Base-by-base conservation (phyloP, 2,113 vertebrate species). In the Hippolais icterina region DNA sequence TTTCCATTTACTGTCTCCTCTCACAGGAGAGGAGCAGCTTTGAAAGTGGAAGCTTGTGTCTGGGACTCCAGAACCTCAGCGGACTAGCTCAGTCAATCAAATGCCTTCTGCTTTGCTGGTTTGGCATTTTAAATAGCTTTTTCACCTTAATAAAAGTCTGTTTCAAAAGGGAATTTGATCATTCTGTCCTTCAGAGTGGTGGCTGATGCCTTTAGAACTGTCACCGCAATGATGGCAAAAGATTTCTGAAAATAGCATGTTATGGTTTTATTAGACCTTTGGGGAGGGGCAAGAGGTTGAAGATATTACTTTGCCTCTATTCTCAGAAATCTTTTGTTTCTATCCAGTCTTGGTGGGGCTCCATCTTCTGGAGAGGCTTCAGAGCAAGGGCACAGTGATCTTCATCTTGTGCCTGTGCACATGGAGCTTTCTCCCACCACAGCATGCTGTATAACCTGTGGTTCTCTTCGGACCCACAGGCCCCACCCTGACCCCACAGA, bases 21-120 rank as follows among this genome's bases (percentile, higher is more conserved):
- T 87, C 70, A 63, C 25, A 70, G 54, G 59, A 90, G 14, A 54
- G 46, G 57, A 87, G 12, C 47, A 77, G 82, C 87, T 91, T 85
- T 87, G 49, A 85, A 89, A 89, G 70, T 57, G 76, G 39, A 89
- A 74, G 52, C 39, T 65, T 83, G 42, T 85, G 49, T 53, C 77
- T 86, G 53, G 42, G 46, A 66, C 71, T 92, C 60, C 44, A 75
- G 77, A 87, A 79, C n/a, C 57, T 84, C 61, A 61, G 59, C 68
- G 69, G 41, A 66, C 61, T 56, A 47, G 25, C 87, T 89, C 65
- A 69, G 60, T 79, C 81, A 91, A 1, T 84, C 65, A 78, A 75
- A 64, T 54, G 28, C 31, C 56, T 89, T 79, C 41, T 75, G 31
- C 44, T 72, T 69, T 65, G 28, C 69, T 87, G 41, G 12, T 57